Evolutionary conservation across 2,888 invertebrate genomes (phyloP).

Genomic region (Drosophila atripex): DNA sequence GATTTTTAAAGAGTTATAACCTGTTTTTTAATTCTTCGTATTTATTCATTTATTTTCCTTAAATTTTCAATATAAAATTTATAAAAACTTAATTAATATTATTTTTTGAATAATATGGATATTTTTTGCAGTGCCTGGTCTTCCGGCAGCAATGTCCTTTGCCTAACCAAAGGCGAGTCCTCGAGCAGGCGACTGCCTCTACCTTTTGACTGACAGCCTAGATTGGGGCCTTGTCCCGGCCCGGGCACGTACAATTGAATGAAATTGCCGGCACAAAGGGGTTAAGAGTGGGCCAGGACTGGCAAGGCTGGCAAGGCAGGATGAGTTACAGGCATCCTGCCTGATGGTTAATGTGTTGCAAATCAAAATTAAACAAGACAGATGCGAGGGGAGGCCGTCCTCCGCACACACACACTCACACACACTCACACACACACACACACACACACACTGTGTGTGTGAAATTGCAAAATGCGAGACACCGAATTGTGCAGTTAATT

Average conservation of each 20-base stretch:
- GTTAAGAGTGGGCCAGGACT: neutral
- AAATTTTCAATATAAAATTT: too few relatives aligned
- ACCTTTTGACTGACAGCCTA: slow-evolving; percentile 45
- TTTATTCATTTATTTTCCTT: too few relatives aligned
- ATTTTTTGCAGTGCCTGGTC: neutral
- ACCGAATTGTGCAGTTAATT: slow-evolving; percentile 59
- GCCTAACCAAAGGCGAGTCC: slow-evolving; percentile 24
- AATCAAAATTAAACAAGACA: slow-evolving; percentile 72
- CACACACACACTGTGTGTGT: neutral
- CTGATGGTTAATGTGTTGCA: slow-evolving; percentile 65
- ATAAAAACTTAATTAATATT: too few relatives aligned
- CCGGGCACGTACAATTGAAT: slow-evolving; percentile 69
- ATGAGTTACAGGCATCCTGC: neutral
- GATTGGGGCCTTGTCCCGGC: slow-evolving; percentile 36
- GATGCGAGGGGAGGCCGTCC: slow-evolving; percentile 29
- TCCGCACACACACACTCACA: neutral
- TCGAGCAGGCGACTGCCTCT: slow-evolving; percentile 14
- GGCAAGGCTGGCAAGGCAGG: too few relatives aligned
- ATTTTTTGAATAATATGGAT: too few relatives aligned
- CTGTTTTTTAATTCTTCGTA: too few relatives aligned
- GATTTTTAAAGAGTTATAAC: too few relatives aligned
- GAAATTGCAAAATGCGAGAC: slow-evolving; percentile 3
- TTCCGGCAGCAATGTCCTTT: slow-evolving; percentile 7
- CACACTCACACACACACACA: too few relatives aligned
- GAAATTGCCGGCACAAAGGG: slow-evolving; percentile 57